Percentiles rank a stretch among this genome's conserved stretches.
Evolutionary conservation across 2,888 invertebrate species (phyloP).

Genomic region (Octonoba sinensis): DNA sequence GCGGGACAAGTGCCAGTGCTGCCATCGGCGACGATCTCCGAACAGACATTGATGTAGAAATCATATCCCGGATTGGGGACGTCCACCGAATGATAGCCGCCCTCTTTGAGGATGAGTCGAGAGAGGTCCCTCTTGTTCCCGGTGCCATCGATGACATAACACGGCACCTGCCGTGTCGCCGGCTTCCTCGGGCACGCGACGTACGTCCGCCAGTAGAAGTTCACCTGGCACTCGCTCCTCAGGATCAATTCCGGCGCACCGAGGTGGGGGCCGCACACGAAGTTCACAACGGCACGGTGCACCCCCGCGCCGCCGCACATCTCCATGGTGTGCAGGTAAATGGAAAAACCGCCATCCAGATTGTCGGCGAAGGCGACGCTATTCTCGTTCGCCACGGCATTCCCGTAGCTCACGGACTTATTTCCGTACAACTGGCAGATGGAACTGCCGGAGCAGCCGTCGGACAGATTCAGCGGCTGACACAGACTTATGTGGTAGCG

Average conservation of each 20-base stretch:
- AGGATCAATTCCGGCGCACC: constrained; percentile 42
- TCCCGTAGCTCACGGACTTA: constrained; percentile 33
- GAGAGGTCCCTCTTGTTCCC: constrained; percentile 69
- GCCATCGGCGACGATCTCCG: constrained; percentile 65
- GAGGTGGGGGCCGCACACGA: constrained; percentile 41
- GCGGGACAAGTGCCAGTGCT: constrained; percentile 33
- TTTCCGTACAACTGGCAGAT: constrained; percentile 27
- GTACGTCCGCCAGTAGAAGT: constrained; percentile 70
- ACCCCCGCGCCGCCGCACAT: constrained; percentile 17
- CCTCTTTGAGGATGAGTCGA: constrained; percentile 68
- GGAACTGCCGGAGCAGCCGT: constrained; percentile 38
- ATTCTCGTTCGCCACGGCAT: constrained; percentile 3
- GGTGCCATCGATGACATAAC: constrained; percentile 68
- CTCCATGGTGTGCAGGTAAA: constrained; percentile 24
- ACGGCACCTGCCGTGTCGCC: constrained; percentile 69
- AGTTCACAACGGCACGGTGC: constrained; percentile 35
- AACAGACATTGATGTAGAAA: constrained; percentile 71
- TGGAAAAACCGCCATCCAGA: constrained; percentile 29
- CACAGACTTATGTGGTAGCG: constrained; percentile 44
- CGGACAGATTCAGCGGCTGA: constrained; percentile 23
- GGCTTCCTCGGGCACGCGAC: constrained; percentile 68
- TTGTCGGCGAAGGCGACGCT: constrained; percentile 20
- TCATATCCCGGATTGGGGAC: constrained; percentile 66
- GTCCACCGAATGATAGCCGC: constrained; percentile 68
- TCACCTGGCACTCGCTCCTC: constrained; percentile 67